A percentile compares a stretch with the other conserved stretches of the same genome.
phyloP scores from a whole-genome alignment of 2,888 invertebrate genomes.

The Torymus texanus region DNA sequence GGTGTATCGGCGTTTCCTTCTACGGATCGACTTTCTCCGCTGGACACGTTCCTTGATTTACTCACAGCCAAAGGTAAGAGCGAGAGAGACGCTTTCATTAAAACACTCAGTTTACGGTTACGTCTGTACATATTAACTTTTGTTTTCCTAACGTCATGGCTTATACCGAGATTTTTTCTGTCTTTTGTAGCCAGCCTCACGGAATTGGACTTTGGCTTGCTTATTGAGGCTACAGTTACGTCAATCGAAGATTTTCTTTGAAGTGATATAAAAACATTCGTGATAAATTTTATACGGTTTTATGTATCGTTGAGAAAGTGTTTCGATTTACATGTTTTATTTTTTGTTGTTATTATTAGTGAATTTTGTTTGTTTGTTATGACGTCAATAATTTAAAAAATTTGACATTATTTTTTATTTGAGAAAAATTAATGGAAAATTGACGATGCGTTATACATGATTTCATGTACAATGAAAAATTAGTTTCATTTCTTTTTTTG shows the following conservation, averaged over 20 bases:
- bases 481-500: background rate
- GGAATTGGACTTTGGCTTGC: constrained; percentile 89
- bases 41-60: constrained; percentile 90
- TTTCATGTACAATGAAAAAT: background rate
- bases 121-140: background rate
- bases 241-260: constrained; percentile 78
- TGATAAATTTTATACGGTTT: constrained; percentile 13
- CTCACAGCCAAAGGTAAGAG: constrained; percentile 84
- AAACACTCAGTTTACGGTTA: background rate
- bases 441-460: constrained; percentile 1
- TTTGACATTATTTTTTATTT: background rate
- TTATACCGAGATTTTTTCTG: constrained; percentile 33
- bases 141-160: background rate
- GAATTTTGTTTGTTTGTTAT: background rate
- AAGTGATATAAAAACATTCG: constrained; percentile 45
- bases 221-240: constrained; percentile 88
- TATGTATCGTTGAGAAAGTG: background rate
- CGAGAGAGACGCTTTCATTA: background rate
- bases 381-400: background rate
- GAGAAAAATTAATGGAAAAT: constrained; percentile 5
- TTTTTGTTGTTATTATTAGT: constrained; percentile 21
- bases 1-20: constrained; percentile 85
- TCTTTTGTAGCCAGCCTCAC: constrained; percentile 82
- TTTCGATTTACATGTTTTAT: constrained; percentile 24
- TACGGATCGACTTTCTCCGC: constrained; percentile 84